Conservation (phyloP, 2,797 vertebrate species). For the Epinephelus awoara region DNA sequence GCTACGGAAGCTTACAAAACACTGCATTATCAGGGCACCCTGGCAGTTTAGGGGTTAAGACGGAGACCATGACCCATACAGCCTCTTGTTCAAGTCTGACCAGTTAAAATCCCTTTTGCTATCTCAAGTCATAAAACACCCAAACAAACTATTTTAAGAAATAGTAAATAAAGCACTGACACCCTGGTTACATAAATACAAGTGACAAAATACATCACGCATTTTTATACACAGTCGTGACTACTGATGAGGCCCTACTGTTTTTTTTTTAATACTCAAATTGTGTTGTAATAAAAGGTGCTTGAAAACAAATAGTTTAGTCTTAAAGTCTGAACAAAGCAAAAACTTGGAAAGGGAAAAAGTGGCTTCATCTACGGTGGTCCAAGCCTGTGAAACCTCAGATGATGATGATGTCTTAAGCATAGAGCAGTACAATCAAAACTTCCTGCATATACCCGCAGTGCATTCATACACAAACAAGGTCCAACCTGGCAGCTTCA, state of each 20-base stretch:
- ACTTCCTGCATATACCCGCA: conserved; percentile 46
- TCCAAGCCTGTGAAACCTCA: conserved; percentile 27
- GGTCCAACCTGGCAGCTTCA: conserved; percentile 20
- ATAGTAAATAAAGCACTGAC: neutral
- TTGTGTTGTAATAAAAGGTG: neutral
- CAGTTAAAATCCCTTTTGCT: neutral
- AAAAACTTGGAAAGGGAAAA: neutral
- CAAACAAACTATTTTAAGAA: too few relatives aligned
- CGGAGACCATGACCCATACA: neutral
- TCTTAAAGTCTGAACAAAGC: conserved; percentile 1
- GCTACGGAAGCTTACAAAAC: neutral
- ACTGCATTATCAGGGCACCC: neutral
- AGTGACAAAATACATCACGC: too few relatives aligned
- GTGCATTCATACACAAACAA: conserved; percentile 45
- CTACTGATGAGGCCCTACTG: too few relatives aligned
- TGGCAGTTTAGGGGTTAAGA: neutral
- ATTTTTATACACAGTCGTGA: too few relatives aligned
- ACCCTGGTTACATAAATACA: neutral
- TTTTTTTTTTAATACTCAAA: neutral
- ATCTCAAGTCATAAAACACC: too few relatives aligned
- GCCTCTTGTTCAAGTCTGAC: neutral
- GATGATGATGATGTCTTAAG: conserved; percentile 19
- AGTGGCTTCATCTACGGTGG: conserved; percentile 26
- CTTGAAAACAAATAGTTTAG: neutral
- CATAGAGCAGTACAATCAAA: conserved; percentile 27